Evolutionary conservation across 2,797 vertebrate species (phyloP).

Genomic region (Salmo trutta): DNA sequence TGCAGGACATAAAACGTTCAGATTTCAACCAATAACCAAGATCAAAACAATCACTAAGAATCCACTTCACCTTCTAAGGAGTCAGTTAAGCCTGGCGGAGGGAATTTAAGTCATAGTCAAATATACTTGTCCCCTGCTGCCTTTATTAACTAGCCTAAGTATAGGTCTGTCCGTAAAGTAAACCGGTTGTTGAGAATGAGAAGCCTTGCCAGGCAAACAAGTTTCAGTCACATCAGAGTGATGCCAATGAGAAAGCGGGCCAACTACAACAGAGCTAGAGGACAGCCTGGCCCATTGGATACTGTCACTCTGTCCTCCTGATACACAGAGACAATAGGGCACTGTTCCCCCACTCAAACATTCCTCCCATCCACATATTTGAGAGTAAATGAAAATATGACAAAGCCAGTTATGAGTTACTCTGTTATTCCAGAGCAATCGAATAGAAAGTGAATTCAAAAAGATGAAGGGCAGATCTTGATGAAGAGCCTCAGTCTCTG

Average conservation of each 20-base stretch:
- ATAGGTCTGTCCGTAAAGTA: background rate
- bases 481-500: background rate
- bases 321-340: slow-evolving; percentile 18
- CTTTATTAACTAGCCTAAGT: background rate
- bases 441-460: background rate
- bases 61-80: background rate
- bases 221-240: background rate
- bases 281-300: slow-evolving; percentile 11
- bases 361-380: slow-evolving; percentile 11
- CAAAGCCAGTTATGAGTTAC: background rate
- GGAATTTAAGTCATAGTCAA: background rate
- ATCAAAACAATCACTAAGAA: background rate
- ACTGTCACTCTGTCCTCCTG: background rate
- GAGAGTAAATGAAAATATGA: background rate
- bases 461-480: background rate
- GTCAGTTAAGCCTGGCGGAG: background rate
- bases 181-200: background rate
- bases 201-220: background rate
- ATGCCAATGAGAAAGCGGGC: background rate
- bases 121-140: background rate
- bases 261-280: slow-evolving; percentile 4
- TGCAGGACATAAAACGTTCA: no score
- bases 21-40: background rate
- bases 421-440: background rate
- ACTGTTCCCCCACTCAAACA: slow-evolving; percentile 11